Percentiles rank a stretch among this genome's conserved stretches.
Evolutionary conservation across 1,140 invertebrate species (phyloP).

Genomic region (Bombus breviceps): DNA sequence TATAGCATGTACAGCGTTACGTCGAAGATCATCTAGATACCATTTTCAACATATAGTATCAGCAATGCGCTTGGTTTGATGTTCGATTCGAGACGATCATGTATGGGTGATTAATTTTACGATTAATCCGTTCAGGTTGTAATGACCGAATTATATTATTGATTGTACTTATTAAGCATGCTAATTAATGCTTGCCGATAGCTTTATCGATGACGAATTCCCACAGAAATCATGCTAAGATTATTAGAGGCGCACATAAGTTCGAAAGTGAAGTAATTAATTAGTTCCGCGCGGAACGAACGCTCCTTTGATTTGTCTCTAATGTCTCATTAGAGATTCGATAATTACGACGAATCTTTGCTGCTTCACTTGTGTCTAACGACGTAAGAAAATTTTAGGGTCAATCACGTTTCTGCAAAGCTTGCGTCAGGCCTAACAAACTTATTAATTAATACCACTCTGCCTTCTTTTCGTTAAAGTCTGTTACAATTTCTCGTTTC

Average conservation of each 20-base stretch:
- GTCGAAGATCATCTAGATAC: constrained; percentile 7
- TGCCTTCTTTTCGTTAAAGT: not conserved
- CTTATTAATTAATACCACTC: not conserved
- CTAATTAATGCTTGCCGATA: constrained; percentile 13
- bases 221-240: constrained; percentile 13
- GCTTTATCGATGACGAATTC: constrained; percentile 8
- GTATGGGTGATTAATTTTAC: constrained; percentile 16
- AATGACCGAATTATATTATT: constrained; percentile 13
- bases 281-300: constrained; percentile 25
- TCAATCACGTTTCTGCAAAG: not conserved
- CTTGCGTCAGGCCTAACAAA: not conserved
- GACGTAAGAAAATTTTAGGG: not conserved
- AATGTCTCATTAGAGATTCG: constrained; percentile 44
- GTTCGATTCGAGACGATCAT: not conserved
- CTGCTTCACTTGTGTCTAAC: constrained; percentile 8
- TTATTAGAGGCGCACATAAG: not conserved
- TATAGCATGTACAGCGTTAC: not conserved
- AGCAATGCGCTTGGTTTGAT: not conserved
- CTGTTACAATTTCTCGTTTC: not conserved
- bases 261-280: constrained; percentile 39
- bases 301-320: constrained; percentile 40
- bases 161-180: constrained; percentile 28
- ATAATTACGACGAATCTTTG: constrained; percentile 44
- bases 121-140: not conserved
- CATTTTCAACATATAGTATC: not conserved